Conservation (phyloP, 2,797 vertebrate genomes). For the Sebastes goodei region DNA sequence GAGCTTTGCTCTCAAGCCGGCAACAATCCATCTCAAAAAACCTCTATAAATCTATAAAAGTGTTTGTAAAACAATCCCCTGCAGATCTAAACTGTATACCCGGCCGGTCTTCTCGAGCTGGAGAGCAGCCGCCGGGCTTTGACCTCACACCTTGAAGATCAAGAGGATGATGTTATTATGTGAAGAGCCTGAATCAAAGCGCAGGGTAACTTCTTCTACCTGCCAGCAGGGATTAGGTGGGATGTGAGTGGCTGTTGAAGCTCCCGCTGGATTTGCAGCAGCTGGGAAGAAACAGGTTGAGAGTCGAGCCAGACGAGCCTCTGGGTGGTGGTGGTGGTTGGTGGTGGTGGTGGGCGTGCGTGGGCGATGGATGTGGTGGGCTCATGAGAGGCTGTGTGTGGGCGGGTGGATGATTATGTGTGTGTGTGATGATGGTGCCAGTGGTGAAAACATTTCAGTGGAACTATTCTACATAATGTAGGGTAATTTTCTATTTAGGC, state of each 20-base stretch:
- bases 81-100: not conserved
- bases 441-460: not conserved
- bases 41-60: not conserved
- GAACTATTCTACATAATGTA: not conserved
- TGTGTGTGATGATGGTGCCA: constrained; percentile 2
- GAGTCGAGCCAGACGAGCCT: constrained; percentile 6
- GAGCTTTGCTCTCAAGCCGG: not conserved
- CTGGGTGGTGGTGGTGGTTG: not conserved
- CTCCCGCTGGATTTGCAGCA: not conserved
- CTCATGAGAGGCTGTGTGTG: not conserved
- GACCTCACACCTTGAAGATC: not conserved
- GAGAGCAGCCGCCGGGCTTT: not conserved
- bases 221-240: constrained; percentile 19
- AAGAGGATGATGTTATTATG: not conserved
- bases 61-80: not conserved
- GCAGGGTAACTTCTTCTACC: not conserved
- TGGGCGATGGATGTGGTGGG: not conserved
- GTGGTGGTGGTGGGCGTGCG: not conserved
- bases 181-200: constrained; percentile 12
- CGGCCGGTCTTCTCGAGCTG: not conserved
- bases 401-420: constrained; percentile 4
- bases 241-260: constrained; percentile 6
- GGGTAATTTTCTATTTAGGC: not conserved
- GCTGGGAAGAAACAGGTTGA: not conserved
- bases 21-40: not conserved